Evolutionary conservation across 1,140 invertebrate species (phyloP).

Genomic region (Apocrypta bakeri): DNA sequence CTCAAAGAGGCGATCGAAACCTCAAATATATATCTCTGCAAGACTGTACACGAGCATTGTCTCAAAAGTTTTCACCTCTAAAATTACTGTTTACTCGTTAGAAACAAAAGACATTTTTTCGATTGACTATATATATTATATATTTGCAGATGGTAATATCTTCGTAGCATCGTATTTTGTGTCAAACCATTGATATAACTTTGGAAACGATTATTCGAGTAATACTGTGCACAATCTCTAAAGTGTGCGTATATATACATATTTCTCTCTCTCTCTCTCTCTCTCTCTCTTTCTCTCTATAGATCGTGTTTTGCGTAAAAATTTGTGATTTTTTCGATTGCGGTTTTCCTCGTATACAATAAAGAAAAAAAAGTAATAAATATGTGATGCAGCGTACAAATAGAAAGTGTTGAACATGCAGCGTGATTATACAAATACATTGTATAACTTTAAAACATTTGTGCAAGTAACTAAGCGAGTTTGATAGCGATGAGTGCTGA

Average conservation of each 20-base stretch:
- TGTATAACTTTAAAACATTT: not conserved
- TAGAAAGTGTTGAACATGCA: constrained; percentile 49
- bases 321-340: not conserved
- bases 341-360: not conserved
- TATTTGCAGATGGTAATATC: not conserved
- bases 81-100: constrained; percentile 22
- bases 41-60: constrained; percentile 40
- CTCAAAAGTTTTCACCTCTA: constrained; percentile 32
- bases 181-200: not conserved
- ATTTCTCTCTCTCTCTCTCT: too few relatives aligned
- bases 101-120: not conserved
- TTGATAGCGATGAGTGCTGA: not conserved
- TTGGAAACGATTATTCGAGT: not conserved
- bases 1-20: not conserved
- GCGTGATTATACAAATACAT: constrained; percentile 1
- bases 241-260: too few relatives aligned
- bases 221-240: not conserved
- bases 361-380: constrained; percentile 42
- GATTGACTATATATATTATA: not conserved
- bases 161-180: not conserved
- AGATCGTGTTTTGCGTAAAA: not conserved
- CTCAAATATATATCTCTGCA: constrained; percentile 1
- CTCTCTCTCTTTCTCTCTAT: too few relatives aligned
- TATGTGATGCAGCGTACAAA: constrained; percentile 61
- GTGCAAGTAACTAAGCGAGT: not conserved